Conservation (phyloP, 2,888 invertebrate genomes). For the Liposcelis brunnea region DNA sequence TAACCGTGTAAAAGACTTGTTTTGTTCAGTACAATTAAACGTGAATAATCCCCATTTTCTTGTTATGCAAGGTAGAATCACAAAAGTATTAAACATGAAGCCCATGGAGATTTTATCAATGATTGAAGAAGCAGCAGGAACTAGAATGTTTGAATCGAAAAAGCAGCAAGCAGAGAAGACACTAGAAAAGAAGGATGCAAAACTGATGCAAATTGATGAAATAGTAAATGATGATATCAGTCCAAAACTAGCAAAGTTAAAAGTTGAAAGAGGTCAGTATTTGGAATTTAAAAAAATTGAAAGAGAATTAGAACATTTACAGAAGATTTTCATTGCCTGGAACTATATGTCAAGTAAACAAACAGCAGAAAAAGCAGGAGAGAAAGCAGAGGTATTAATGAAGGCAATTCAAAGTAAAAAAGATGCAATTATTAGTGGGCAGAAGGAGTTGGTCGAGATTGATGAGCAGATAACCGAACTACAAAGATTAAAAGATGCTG, state of each 20-base stretch:
- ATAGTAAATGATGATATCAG: constrained; percentile 68
- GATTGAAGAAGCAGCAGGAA: constrained; percentile 98
- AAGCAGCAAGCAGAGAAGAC: constrained; percentile 69
- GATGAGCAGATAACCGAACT: constrained; percentile 42
- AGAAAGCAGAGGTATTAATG: constrained; percentile 29
- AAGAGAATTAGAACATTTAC: constrained; percentile 67
- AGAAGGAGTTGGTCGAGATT: constrained; percentile 33
- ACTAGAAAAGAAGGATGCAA: constrained; percentile 84
- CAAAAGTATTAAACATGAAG: constrained; percentile 98
- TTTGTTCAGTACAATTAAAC: constrained; percentile 91
- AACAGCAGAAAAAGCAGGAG: constrained; percentile 18
- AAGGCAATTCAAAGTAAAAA: constrained; percentile 37
- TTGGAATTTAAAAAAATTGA: constrained; percentile 74
- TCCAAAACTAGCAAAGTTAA: constrained; percentile 73
- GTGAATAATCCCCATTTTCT: constrained; percentile 99
- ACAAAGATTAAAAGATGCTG: constrained; percentile 22
- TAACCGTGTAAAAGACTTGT: constrained; percentile 81
- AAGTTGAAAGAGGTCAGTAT: constrained; percentile 68
- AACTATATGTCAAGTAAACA: constrained; percentile 38
- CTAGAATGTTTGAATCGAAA: constrained; percentile 90
- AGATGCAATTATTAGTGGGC: constrained; percentile 35
- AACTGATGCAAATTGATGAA: constrained; percentile 70
- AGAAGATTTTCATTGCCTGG: constrained; percentile 54
- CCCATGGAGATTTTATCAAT: constrained; percentile 90
- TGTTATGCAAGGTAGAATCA: constrained; percentile 98